phyloP scores from a whole-genome alignment of 2,888 invertebrate species.

The Trichogramma evanescens region DNA sequence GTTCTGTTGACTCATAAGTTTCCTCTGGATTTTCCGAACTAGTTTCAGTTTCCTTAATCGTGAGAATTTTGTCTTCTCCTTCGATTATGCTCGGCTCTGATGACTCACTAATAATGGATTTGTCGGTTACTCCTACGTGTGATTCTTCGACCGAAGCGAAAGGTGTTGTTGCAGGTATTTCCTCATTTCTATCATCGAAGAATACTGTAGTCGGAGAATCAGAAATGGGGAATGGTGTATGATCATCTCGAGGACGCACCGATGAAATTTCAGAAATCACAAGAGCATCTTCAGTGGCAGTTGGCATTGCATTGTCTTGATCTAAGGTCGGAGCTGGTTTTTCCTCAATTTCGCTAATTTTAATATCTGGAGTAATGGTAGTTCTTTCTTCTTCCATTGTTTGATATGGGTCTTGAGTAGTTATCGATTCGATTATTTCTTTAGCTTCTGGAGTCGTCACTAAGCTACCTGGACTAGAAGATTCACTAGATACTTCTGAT shows the following conservation, averaged over 20 bases:
- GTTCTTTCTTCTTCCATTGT: neutral
- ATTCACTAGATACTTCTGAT: constrained; percentile 19
- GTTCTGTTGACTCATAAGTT: neutral
- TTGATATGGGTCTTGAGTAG: neutral
- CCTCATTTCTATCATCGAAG: no score
- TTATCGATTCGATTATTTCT: neutral
- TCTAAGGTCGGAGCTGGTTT: neutral
- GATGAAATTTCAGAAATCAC: neutral
- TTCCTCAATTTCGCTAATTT: neutral
- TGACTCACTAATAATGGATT: no score
- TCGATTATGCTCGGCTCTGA: no score
- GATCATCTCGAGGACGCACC: no score
- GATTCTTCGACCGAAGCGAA: no score
- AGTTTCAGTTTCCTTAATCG: neutral
- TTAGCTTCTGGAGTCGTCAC: constrained; percentile 1
- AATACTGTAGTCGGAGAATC: no score
- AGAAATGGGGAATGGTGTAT: no score
- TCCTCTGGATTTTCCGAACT: neutral
- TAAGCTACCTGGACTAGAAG: constrained; percentile 18
- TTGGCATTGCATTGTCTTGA: neutral
- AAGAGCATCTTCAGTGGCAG: neutral
- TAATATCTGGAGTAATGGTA: neutral
- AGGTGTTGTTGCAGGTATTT: no score
- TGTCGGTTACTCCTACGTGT: no score
- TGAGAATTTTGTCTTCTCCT: no score